Evolutionary conservation across 2,797 vertebrate genomes (phyloP).

Genomic region (Sebastes cheni): DNA sequence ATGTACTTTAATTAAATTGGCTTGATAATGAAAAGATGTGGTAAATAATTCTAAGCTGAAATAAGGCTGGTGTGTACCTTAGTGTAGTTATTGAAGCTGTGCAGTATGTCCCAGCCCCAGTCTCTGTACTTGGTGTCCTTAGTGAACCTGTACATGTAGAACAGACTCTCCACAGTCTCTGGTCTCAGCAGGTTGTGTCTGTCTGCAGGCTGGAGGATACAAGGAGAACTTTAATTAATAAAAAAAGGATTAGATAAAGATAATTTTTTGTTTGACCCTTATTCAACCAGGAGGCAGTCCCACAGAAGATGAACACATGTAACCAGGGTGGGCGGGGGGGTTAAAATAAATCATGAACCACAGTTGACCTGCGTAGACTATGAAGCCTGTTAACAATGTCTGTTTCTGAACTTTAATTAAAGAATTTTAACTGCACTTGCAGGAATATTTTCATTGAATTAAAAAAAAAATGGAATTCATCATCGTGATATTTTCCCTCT

Average conservation of each 20-base stretch:
- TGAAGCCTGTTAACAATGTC: too few species aligned
- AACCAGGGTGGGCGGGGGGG: too few species aligned
- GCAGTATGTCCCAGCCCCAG: constrained; percentile 96
- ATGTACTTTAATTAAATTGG: not conserved
- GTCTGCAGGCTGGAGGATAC: constrained; percentile 87
- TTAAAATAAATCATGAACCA: too few species aligned
- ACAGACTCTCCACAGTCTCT: constrained; percentile 95
- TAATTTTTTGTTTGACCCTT: not conserved
- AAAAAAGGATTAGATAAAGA: not conserved
- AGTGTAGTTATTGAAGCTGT: constrained; percentile 92
- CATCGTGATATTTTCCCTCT: too few species aligned
- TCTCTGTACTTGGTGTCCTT: constrained; percentile 93
- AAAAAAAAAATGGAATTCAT: too few species aligned
- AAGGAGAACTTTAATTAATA: not conserved
- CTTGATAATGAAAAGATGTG: too few species aligned
- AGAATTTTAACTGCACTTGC: too few species aligned
- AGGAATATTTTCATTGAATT: too few species aligned
- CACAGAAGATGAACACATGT: not conserved
- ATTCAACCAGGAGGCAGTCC: not conserved
- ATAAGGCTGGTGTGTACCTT: constrained; percentile 78
- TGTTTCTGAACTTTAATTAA: too few species aligned
- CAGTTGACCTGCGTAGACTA: too few species aligned
- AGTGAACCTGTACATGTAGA: constrained; percentile 93
- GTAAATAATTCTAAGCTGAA: not conserved
- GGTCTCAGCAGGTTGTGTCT: constrained; percentile 95